phyloP scores from a whole-genome alignment of 2,888 invertebrate species.

The Campoplex capitator region DNA sequence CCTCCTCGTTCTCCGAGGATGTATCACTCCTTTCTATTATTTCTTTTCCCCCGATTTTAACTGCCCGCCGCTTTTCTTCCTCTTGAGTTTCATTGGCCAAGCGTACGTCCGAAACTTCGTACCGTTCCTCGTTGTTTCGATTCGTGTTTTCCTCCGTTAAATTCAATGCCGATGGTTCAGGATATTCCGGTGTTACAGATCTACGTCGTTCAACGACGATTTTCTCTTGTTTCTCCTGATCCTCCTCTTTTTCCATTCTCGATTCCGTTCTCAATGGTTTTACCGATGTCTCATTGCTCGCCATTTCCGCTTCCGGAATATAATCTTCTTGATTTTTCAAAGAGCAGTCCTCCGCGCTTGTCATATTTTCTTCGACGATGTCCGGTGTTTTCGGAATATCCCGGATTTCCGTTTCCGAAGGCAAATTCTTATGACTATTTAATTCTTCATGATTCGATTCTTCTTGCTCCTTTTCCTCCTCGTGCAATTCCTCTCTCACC shows the following conservation, averaged over 20 bases:
- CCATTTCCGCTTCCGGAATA: not conserved
- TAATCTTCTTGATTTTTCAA: not conserved
- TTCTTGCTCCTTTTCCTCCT: constrained; percentile 3
- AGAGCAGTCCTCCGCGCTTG: not conserved
- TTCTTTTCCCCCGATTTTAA: not conserved
- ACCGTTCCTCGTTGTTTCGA: not conserved
- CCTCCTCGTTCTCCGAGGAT: not conserved
- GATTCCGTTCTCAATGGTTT: not conserved
- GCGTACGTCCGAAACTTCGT: not conserved
- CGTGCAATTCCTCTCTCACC: not conserved
- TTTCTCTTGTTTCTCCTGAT: not conserved
- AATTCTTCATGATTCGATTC: not conserved
- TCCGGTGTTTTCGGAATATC: constrained; percentile 18
- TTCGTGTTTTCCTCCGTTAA: not conserved
- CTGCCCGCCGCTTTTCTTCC: not conserved
- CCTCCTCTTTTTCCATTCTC: not conserved
- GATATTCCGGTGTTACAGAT: constrained; percentile 29
- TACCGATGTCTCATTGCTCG: not conserved
- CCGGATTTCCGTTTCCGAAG: not conserved
- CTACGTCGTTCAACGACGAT: not conserved
- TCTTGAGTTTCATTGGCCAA: not conserved
- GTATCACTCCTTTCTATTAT: not conserved
- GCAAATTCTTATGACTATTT: not conserved
- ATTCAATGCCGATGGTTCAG: not conserved
- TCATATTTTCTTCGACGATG: not conserved